These are phyloP conservation scores for pig (Sus scrofa) DNA, from an alignment of 2,113 vertebrate species.

Conservation along the genomic window T2T-Sscrofa CM000829.6:25539001-25539500, in stretches of 20 bases:
- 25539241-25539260: not conserved
- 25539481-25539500: not conserved
- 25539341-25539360: not conserved
- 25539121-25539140: no score
- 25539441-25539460: not conserved
- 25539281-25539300: not conserved
- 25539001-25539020: no score
- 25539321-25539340: not conserved
- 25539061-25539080: no score
- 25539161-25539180: not conserved
- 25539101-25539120: no score
- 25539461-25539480: not conserved
- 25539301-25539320: not conserved
- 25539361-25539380: not conserved
- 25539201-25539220: accelerated
- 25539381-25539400: not conserved
- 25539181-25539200: not conserved
- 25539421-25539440: not conserved
- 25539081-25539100: no score
- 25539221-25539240: not conserved
- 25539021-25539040: no score
- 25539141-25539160: no score
- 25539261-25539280: not conserved
- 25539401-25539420: not conserved
- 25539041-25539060: no score